These are phyloP conservation scores for Chaetophractus vellerosus DNA, from an alignment of 2,797 vertebrate genomes.

Conservation along the genomic window DNA sequence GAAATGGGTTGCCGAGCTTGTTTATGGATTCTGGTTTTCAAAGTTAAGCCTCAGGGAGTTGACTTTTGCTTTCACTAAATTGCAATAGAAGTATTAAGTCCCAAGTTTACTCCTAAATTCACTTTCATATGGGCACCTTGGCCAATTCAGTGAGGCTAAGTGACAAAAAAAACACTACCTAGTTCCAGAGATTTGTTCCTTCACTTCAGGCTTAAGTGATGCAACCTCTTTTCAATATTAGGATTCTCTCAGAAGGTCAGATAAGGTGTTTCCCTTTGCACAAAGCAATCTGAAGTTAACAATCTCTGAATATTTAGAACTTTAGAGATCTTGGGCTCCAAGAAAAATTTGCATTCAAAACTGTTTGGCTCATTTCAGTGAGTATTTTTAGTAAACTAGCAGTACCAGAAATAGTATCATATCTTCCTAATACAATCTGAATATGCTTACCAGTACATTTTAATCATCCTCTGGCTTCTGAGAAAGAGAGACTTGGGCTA, in stretches of 20 bases:
- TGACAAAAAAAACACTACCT: rapidly evolving
- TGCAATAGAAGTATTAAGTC: rapidly evolving
- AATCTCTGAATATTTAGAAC: background rate
- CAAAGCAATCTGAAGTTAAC: background rate
- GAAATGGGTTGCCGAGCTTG: background rate
- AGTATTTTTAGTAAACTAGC: background rate
- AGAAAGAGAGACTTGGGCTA: background rate
- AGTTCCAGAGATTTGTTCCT: no score
- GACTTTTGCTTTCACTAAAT: background rate
- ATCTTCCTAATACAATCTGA: background rate
- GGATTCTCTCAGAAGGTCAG: background rate
- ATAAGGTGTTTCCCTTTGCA: background rate
- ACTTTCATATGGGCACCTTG: rapidly evolving
- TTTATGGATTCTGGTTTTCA: background rate
- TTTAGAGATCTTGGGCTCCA: background rate
- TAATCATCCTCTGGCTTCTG: background rate
- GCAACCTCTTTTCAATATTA: background rate
- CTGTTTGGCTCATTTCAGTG: rapidly evolving
- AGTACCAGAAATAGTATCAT: rapidly evolving
- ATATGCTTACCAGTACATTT: rapidly evolving
- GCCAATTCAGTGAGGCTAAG: no score
- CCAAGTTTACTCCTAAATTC: background rate
- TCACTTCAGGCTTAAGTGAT: no score
- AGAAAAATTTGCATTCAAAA: background rate
- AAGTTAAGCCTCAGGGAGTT: background rate